phyloP scores from a whole-genome alignment of 2,797 vertebrate genomes.

The Benthosema pterotum region DNA sequence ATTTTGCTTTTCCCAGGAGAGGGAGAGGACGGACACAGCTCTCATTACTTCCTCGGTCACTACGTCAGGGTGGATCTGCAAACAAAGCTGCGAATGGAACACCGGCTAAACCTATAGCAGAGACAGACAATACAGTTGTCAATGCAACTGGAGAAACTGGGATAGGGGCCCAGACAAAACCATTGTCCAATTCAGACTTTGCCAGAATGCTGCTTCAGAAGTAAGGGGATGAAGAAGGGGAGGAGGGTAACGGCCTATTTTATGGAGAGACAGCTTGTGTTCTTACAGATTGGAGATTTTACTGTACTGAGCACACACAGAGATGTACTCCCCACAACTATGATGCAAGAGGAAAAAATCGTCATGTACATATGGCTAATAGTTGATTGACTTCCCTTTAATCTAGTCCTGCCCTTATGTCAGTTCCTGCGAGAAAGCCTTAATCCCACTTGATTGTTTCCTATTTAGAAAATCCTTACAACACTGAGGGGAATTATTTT shows the following conservation, averaged over 20 bases:
- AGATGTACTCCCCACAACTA: too few species aligned
- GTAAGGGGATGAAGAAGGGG: constrained; percentile 71
- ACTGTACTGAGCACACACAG: too few species aligned
- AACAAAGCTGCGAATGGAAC: constrained; percentile 89
- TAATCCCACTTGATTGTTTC: constrained; percentile 55
- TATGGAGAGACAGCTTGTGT: constrained; percentile 84
- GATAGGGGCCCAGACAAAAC: constrained; percentile 70
- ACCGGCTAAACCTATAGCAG: constrained; percentile 53
- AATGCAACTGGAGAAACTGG: constrained; percentile 22
- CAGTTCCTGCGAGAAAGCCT: constrained; percentile 65
- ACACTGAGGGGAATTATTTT: constrained; percentile 25
- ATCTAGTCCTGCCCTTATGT: constrained; percentile 47
- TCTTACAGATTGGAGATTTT: constrained; percentile 70
- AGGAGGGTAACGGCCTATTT: constrained; percentile 69
- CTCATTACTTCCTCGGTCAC: constrained; percentile 88
- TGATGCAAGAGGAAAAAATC: too few species aligned
- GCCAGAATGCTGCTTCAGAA: constrained; percentile 93
- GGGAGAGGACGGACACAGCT: constrained; percentile 95
- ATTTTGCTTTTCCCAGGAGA: constrained; percentile 76
- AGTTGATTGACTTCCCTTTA: constrained; percentile 36
- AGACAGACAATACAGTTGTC: constrained; percentile 21
- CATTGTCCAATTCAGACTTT: constrained; percentile 97
- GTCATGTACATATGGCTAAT: constrained; percentile 11
- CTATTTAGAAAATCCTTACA: constrained; percentile 31
- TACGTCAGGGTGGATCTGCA: constrained; percentile 76